phyloP scores from a whole-genome alignment of 2,888 invertebrate genomes.

The Sceliomorpha sp. region DNA sequence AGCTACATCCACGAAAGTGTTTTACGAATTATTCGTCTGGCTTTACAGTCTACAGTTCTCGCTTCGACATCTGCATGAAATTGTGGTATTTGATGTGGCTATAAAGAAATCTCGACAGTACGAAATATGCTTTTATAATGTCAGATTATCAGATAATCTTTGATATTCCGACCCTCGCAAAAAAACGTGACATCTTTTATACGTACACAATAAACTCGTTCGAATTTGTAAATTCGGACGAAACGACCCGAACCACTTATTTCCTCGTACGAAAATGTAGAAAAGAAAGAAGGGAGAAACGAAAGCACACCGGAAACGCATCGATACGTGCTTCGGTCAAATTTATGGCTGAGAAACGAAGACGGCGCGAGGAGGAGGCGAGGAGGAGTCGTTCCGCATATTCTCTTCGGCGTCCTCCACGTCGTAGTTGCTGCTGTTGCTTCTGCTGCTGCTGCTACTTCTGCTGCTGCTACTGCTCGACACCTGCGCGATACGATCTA shows the following conservation, averaged over 20 bases:
- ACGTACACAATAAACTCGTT: neutral
- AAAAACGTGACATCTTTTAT: too few relatives aligned
- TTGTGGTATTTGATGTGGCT: too few relatives aligned
- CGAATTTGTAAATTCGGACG: conserved; percentile 38
- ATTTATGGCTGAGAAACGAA: conserved; percentile 59
- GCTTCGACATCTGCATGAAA: too few relatives aligned
- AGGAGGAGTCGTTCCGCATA: conserved; percentile 58
- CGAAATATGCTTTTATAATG: too few relatives aligned
- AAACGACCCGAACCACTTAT: conserved; percentile 41
- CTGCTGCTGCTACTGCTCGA: conserved; percentile 55
- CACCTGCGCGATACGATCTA: conserved; percentile 63
- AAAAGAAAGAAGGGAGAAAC: conserved; percentile 44
- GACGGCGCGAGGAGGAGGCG: conserved; percentile 46
- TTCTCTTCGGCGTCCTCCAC: too few relatives aligned
- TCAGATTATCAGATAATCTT: too few relatives aligned
- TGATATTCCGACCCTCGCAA: too few relatives aligned
- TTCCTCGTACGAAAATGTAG: too few relatives aligned
- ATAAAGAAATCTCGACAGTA: too few relatives aligned
- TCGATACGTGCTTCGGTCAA: conserved; percentile 57
- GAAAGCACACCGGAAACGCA: conserved; percentile 55
- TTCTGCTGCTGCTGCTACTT: too few relatives aligned
- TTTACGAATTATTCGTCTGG: neutral
- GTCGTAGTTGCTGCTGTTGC: too few relatives aligned
- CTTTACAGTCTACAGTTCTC: too few relatives aligned
- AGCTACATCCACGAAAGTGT: conserved; percentile 13